phyloP scores from a whole-genome alignment of 2,888 invertebrate species.

The Melanotus villosus region DNA sequence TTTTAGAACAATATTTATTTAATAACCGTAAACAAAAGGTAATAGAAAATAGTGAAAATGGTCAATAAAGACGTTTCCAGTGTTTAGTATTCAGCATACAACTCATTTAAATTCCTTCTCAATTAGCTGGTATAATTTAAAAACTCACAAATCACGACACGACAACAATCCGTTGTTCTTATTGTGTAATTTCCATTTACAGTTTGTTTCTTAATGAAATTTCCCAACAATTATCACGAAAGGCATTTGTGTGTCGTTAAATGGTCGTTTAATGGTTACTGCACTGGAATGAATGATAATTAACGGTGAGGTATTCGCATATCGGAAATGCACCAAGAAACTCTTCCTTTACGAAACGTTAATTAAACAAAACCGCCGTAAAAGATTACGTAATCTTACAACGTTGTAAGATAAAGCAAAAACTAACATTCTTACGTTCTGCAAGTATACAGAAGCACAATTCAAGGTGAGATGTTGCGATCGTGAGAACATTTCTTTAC shows the following conservation, averaged over 20 bases:
- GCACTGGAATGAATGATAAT: conserved; percentile 4
- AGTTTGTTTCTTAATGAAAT: conserved; percentile 16
- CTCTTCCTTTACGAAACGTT: background rate
- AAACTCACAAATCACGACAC: conserved; percentile 8
- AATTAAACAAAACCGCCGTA: conserved; percentile 4
- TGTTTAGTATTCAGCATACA: conserved; percentile 4
- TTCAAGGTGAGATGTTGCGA: conserved; percentile 14
- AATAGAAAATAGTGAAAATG: too few species aligned
- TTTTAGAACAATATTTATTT: background rate
- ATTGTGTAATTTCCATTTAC: conserved; percentile 15
- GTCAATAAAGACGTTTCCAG: background rate
- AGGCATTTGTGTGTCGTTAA: conserved; percentile 11
- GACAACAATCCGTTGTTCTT: conserved; percentile 1
- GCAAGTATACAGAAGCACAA: background rate
- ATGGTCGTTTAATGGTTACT: background rate
- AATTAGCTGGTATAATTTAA: conserved; percentile 14
- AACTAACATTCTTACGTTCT: background rate
- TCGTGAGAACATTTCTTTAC: conserved; percentile 24
- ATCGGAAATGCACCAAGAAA: background rate
- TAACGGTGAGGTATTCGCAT: background rate
- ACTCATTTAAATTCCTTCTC: conserved; percentile 7
- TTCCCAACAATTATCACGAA: conserved; percentile 21
- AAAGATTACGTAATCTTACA: background rate
- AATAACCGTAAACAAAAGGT: too few species aligned
- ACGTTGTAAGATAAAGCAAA: background rate